Conservation (phyloP, 1,140 invertebrate genomes). For the Drosophila micromelanica region DNA sequence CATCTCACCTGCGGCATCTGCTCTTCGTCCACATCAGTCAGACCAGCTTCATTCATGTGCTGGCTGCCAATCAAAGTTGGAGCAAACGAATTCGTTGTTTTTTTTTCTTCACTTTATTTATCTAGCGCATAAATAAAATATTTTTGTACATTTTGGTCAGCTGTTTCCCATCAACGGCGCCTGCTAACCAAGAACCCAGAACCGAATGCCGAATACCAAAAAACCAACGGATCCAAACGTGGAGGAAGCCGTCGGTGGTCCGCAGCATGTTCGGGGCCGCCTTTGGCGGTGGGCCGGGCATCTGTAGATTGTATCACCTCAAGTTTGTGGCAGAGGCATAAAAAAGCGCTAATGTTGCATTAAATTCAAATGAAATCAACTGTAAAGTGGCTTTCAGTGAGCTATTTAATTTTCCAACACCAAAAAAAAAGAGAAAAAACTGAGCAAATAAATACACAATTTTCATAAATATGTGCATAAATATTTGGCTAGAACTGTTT, state of each 20-base stretch:
- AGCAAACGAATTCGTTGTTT: constrained; percentile 7
- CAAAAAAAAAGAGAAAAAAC: constrained; percentile 33
- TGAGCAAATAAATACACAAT: constrained; percentile 60
- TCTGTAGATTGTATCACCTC: constrained; percentile 64
- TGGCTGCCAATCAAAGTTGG: constrained; percentile 51
- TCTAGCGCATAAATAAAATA: constrained; percentile 78
- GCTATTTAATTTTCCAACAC: constrained; percentile 76
- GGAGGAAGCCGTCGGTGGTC: constrained; percentile 61
- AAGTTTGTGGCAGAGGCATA: constrained; percentile 53
- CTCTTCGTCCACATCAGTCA: constrained; percentile 24
- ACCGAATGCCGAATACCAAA: not conserved
- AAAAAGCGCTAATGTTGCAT: constrained; percentile 80
- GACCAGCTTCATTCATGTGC: constrained; percentile 21
- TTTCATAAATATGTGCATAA: constrained; percentile 71
- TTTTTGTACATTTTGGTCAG: constrained; percentile 73
- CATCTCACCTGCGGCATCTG: constrained; percentile 40
- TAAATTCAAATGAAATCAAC: constrained; percentile 83
- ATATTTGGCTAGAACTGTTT: constrained; percentile 46
- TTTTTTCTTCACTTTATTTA: constrained; percentile 65
- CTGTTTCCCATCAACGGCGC: constrained; percentile 79
- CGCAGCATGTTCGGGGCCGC: constrained; percentile 2
- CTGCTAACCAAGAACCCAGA: constrained; percentile 52
- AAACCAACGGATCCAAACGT: constrained; percentile 5
- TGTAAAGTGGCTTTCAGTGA: constrained; percentile 81
- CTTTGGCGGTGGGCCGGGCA: not conserved